Conservation (phyloP, 2,797 vertebrate genomes). For the Brotogeris chrysoptera region DNA sequence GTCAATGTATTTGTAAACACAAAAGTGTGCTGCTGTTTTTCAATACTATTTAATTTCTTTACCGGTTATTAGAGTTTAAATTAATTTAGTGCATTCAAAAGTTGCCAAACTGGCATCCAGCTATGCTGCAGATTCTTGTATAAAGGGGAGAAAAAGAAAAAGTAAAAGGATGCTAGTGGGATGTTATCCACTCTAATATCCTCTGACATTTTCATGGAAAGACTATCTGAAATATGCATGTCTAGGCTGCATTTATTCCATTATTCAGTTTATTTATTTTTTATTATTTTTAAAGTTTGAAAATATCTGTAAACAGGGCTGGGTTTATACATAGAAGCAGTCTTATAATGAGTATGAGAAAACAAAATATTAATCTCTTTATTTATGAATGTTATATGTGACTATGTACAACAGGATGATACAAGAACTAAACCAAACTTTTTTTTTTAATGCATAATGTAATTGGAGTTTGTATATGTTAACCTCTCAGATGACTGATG, state of each 20-base stretch:
- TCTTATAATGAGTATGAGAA: neutral
- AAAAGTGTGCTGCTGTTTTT: neutral
- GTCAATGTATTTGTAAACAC: conserved; percentile 12
- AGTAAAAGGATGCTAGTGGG: rapidly evolving
- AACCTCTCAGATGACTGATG: neutral
- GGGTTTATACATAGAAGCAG: neutral
- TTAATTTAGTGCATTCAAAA: neutral
- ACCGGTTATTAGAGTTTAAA: neutral
- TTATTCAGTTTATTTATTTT: neutral
- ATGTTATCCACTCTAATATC: neutral
- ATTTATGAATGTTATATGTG: neutral
- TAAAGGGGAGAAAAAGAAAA: neutral
- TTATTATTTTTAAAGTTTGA: neutral
- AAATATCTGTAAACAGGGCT: neutral
- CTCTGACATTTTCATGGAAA: neutral
- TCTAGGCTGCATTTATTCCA: neutral
- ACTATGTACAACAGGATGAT: neutral
- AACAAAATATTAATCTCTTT: neutral
- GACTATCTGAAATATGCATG: neutral
- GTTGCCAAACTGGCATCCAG: neutral
- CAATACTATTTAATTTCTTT: conserved; percentile 4
- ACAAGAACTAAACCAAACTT: neutral
- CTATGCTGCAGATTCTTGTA: neutral
- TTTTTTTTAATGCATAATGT: neutral
- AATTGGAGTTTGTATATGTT: neutral